These are phyloP conservation scores for Amphilophus citrinellus DNA, from an alignment of 2,113 vertebrate genomes.

Conservation along the genomic window DNA sequence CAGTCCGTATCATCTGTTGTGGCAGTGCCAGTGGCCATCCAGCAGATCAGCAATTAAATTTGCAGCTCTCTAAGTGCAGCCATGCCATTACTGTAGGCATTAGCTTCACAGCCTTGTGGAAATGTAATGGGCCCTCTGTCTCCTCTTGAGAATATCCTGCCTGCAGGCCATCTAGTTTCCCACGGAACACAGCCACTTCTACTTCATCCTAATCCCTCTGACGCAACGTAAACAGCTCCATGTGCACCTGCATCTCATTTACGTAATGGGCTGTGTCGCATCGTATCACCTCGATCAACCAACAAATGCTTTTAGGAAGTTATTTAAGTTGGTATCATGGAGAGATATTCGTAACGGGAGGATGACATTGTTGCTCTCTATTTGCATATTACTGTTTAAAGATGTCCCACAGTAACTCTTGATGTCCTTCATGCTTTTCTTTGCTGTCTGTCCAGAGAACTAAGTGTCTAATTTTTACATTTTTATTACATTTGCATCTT, in stretches of 20 bases:
- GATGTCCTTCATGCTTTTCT: background rate
- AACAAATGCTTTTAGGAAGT: slow-evolving; percentile 30
- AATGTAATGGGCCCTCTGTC: slow-evolving; percentile 56
- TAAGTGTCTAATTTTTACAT: background rate
- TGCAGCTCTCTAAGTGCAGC: slow-evolving; percentile 44
- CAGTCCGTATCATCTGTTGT: slow-evolving; percentile 12
- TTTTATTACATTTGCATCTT: background rate
- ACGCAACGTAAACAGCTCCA: background rate
- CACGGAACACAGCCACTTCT: slow-evolving; percentile 20
- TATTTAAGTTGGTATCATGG: slow-evolving; percentile 19
- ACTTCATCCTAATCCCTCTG: slow-evolving; percentile 34
- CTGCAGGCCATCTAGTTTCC: slow-evolving; percentile 29
- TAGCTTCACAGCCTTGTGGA: slow-evolving; percentile 59
- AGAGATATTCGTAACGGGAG: background rate
- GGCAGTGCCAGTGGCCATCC: slow-evolving; percentile 40
- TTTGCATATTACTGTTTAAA: slow-evolving; percentile 16
- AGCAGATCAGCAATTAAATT: slow-evolving; percentile 61
- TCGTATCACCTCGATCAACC: background rate
- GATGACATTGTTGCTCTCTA: background rate
- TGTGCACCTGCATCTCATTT: slow-evolving; percentile 65
- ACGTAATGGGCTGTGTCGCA: slow-evolving; percentile 21
- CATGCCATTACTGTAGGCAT: slow-evolving; percentile 69
- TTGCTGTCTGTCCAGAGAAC: background rate
- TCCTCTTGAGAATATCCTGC: slow-evolving; percentile 44
- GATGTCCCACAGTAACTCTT: slow-evolving; percentile 9